These are phyloP conservation scores for Nasua narica DNA, from an alignment of 2,797 vertebrate genomes.

Conservation along the genomic window DNA sequence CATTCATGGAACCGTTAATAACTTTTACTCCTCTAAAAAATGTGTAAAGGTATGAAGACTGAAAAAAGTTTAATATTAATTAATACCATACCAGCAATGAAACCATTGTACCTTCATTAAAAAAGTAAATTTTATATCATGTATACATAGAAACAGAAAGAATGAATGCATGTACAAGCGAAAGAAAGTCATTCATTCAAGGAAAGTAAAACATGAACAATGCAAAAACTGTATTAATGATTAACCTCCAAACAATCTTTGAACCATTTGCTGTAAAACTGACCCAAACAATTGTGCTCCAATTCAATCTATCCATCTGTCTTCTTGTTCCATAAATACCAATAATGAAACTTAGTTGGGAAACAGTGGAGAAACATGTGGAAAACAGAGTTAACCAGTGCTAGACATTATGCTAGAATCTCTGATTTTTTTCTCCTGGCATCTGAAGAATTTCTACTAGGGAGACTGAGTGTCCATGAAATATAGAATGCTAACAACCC, in stretches of 20 bases:
- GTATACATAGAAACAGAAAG: background rate
- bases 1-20: background rate
- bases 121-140: background rate
- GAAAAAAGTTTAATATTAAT: background rate
- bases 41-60: accelerated
- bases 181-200: background rate
- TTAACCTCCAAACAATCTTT: background rate
- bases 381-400: background rate
- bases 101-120: background rate
- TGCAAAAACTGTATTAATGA: background rate
- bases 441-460: background rate
- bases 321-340: background rate
- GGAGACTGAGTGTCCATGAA: background rate
- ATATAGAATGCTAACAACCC: background rate
- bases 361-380: background rate
- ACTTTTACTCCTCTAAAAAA: background rate
- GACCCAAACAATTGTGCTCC: background rate
- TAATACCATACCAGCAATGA: background rate
- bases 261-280: background rate
- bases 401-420: background rate
- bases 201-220: background rate
- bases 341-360: background rate
- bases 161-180: background rate
- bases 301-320: background rate
- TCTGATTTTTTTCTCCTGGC: background rate